Base-by-base conservation (phyloP, 2,888 invertebrate species). In the Dascillus cervinus region DNA sequence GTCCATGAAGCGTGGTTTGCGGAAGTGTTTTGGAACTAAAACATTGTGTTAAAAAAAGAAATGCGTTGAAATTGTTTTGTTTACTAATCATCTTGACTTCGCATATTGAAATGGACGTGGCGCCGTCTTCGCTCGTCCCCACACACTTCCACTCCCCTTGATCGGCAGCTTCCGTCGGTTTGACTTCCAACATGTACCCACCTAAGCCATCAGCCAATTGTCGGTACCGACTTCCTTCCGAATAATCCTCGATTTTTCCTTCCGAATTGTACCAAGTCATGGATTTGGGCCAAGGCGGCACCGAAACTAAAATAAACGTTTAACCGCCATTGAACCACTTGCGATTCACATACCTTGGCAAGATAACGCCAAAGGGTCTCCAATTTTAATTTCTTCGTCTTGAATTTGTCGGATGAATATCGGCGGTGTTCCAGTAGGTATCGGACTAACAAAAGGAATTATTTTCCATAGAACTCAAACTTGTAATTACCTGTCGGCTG, bases 141-240 rank as follows among this genome's bases (percentile, higher is more conserved):
- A 87, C 85, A 55, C 88, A 88, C 60, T 89, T 89, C 87, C 88
- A 89, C 58, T 88, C 86, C 9, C 90, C 91, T 48, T 86, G 86
- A 55, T 91, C 89, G 22, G 74, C 72, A 44, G 83, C 82, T 64
- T 86, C 86, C 0, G 85, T 75, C 0, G 79, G 75, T 43, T 75
- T 73, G 3, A 86, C 73, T 59, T 86, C 82, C 30, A 90, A 63
- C 55, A 82, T 73, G 58, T 85, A 85, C 19, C 83, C 80, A 15
- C 90, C 90, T 23, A 87, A 73, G 2, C 89, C 89, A 58, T 89
- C 87, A 56, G 86, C 87, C 52, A 81, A 67, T 14, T 81, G 66
- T 49, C 77, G 79, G 59, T 86, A 88, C 50, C 81, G 77, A 19
- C 62, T 60, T 21, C 56, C 58, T 11, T 50, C 36, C 8, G 32